Evolutionary conservation across 2,113 vertebrate genomes (phyloP).

Genomic region (Megaptera novaeangliae): DNA sequence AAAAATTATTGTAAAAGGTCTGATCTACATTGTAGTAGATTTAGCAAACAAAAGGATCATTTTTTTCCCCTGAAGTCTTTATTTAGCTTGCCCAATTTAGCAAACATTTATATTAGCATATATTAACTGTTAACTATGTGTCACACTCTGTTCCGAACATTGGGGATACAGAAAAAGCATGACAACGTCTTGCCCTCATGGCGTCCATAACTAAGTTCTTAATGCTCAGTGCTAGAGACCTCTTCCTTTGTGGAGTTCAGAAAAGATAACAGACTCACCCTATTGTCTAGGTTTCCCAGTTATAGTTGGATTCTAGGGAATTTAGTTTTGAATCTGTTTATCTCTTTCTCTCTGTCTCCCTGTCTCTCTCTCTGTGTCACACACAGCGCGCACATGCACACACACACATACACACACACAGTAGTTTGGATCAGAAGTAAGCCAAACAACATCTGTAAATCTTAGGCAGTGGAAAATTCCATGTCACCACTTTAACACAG

Average conservation of each 20-base stretch:
- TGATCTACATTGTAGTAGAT: not conserved
- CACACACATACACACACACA: not conserved
- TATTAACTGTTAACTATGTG: not conserved
- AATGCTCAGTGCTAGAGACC: not conserved
- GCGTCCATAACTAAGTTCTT: not conserved
- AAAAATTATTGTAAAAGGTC: not conserved
- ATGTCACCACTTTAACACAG: not conserved
- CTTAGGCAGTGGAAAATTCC: slow-evolving; percentile 36
- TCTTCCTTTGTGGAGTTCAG: not conserved
- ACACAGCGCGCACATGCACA: not conserved
- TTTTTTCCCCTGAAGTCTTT: not conserved
- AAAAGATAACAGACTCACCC: not conserved
- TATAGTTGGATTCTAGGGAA: not conserved
- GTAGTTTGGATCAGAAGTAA: not conserved
- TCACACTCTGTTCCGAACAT: not conserved
- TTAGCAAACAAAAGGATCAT: not conserved
- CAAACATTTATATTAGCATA: not conserved
- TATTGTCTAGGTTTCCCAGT: not conserved
- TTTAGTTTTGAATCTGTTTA: not conserved
- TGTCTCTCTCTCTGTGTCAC: not conserved
- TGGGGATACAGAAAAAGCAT: not conserved
- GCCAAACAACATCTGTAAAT: not conserved
- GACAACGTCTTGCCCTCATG: not conserved
- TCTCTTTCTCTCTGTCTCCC: not conserved
- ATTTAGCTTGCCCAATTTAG: not conserved